Base-by-base conservation (phyloP, 1,140 invertebrate species). In the Hesperophylax magnus region DNA sequence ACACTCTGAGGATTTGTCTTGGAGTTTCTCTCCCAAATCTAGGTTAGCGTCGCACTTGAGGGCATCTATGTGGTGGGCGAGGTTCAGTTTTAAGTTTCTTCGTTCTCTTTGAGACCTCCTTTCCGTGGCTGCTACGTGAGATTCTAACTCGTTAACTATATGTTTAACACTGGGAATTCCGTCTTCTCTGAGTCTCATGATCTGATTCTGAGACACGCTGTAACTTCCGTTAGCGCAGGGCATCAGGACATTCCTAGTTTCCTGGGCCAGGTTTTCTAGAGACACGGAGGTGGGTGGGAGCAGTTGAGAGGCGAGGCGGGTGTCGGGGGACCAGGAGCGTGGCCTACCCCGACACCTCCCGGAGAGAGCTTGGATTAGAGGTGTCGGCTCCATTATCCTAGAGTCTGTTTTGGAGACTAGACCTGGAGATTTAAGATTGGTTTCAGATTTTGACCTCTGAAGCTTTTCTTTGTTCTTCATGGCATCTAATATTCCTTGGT, bases 401-500 rank as follows among this genome's bases (percentile, higher is more conserved):
- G 84, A 88, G 80, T 90, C 88, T 34, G 85, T 86, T 86, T 89
- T 90, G 17, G 87, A 91, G 61, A 87, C 85, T 54, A 89, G 86
- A 31, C 93, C 93, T 1, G 93, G 94, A 22, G 93, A 93, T 86
- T 96, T 96, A 14, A 97, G 87, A 88, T 97, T 97, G 20, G 96
- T 98, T 87, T 98, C 97, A 76, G 97, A 98, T 89, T 98, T 97
- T 58, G 96, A 97, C 77, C 97, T 92, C 85, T 98, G 95, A 79
- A 96, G 89, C 87, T 97, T 97, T 86, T 98, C 96, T 85, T 97
- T 95, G 86, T 98, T 97, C 87, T 96, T 97, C 96, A 98, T 99
- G 0, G 98, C 98, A 87, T 96, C 96, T 75, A 99, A 91, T 85
- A 98, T 98, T 74, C 97, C 97, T 89, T 98, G 96, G 87, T 99